A percentile compares a stretch with the other conserved stretches of the same genome.
Evolutionary conservation across 2,113 vertebrate species (phyloP).

Genomic region (Ageneiosus marmoratus): DNA sequence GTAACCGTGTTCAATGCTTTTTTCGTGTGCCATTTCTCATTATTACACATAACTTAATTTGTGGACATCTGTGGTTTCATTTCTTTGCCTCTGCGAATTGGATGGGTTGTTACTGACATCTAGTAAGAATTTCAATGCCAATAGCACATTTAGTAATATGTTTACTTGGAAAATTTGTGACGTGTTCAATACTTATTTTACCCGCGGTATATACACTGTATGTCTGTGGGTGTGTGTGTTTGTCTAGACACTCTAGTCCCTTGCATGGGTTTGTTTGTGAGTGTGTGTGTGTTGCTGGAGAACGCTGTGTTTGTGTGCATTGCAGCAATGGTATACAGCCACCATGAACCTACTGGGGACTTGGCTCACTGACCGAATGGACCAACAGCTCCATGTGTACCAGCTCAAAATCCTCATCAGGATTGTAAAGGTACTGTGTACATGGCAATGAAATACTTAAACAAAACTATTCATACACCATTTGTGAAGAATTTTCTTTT

Average conservation of each 20-base stretch:
- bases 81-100: too few relatives aligned
- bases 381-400: slow-evolving; percentile 98
- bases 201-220: slow-evolving; percentile 1
- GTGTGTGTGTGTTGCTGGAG: slow-evolving; percentile 82
- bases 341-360: slow-evolving; percentile 97
- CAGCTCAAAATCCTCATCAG: slow-evolving; percentile 99
- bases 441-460: neutral
- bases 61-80: too few relatives aligned
- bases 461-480: neutral
- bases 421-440: slow-evolving; percentile 89
- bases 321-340: slow-evolving; percentile 99
- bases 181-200: too few relatives aligned
- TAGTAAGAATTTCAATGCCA: too few relatives aligned
- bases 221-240: neutral
- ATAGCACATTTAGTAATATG: too few relatives aligned
- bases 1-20: too few relatives aligned
- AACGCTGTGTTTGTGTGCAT: slow-evolving; percentile 88
- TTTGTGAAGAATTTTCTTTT: too few relatives aligned
- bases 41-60: too few relatives aligned
- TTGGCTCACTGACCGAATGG: slow-evolving; percentile 98
- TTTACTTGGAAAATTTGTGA: too few relatives aligned
- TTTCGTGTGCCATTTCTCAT: too few relatives aligned
- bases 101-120: too few relatives aligned
- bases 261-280: slow-evolving; percentile 59
- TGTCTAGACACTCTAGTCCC: slow-evolving; percentile 38